These are phyloP conservation scores for Leptopilina syphax DNA, from an alignment of 2,888 invertebrate species.

Conservation along the genomic window DNA sequence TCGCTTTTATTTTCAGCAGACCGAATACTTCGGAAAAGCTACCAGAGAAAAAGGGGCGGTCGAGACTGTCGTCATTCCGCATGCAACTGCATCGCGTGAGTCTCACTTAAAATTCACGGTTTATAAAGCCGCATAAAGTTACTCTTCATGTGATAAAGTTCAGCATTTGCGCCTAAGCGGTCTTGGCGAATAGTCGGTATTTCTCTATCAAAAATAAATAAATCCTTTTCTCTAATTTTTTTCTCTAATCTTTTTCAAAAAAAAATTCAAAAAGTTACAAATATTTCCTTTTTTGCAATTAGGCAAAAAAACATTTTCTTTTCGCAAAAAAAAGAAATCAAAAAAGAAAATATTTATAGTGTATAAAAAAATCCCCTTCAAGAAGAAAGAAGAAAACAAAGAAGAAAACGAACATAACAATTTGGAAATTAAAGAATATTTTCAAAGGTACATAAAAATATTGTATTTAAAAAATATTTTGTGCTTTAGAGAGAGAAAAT, in stretches of 20 bases:
- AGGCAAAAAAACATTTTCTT: too few relatives aligned
- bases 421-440: neutral
- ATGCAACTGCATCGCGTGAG: conserved; percentile 39
- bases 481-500: neutral
- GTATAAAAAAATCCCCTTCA: too few relatives aligned
- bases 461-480: too few relatives aligned
- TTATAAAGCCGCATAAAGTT: conserved; percentile 34
- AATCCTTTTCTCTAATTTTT: too few relatives aligned
- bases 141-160: conserved; percentile 33
- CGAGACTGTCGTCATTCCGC: conserved; percentile 24
- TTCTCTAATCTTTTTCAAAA: too few relatives aligned
- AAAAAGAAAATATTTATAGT: too few relatives aligned
- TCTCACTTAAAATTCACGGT: conserved; percentile 25
- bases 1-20: conserved; percentile 51
- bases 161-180: conserved; percentile 34
- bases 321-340: too few relatives aligned
- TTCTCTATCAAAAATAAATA: neutral
- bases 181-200: conserved; percentile 30
- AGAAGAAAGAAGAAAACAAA: too few relatives aligned
- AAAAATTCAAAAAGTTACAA: too few relatives aligned
- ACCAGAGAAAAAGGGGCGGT: conserved; percentile 37
- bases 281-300: too few relatives aligned
- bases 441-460: neutral
- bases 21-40: conserved; percentile 41
- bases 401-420: neutral